Percentiles rank a stretch among this genome's conserved stretches.
These are phyloP conservation scores for Ferdinandea cuprea DNA, from an alignment of 2,888 invertebrate genomes.

Conservation along the genomic window DNA sequence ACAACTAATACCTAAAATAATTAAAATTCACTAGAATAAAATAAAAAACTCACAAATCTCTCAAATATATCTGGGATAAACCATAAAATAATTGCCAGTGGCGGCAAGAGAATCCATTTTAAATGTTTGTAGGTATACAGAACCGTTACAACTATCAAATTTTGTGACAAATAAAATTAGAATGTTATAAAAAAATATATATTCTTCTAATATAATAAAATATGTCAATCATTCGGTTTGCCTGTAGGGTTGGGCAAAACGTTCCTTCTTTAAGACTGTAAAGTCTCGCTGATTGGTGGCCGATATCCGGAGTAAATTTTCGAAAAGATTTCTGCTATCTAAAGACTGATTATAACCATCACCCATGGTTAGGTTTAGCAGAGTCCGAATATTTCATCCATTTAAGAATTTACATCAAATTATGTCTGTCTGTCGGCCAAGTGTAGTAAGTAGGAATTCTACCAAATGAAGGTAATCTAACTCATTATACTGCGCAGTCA, in stretches of 20 bases:
- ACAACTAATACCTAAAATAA: neutral
- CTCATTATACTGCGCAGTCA: constrained; percentile 38
- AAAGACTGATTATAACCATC: constrained; percentile 12
- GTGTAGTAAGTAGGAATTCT: neutral
- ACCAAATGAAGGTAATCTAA: constrained; percentile 37
- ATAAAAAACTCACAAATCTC: constrained; percentile 29
- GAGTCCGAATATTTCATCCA: neutral
- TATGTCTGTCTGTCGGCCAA: neutral
- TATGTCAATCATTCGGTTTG: constrained; percentile 18
- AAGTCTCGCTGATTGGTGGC: constrained; percentile 7
- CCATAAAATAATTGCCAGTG: neutral
- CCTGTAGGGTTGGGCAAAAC: neutral
- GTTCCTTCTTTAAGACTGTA: constrained; percentile 11
- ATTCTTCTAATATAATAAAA: constrained; percentile 38
- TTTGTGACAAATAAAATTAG: constrained; percentile 7
- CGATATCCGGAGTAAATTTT: constrained; percentile 1
- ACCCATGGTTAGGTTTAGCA: neutral
- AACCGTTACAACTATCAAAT: constrained; percentile 18
- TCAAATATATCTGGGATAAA: neutral
- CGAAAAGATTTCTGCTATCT: neutral
- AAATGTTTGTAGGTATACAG: too few species aligned
- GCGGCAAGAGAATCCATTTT: constrained; percentile 9
- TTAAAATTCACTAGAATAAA: too few species aligned
- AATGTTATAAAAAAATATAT: constrained; percentile 23
- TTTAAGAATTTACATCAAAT: neutral